Base-by-base conservation (phyloP, 2,113 vertebrate species). In the Etheostoma spectabile region DNA sequence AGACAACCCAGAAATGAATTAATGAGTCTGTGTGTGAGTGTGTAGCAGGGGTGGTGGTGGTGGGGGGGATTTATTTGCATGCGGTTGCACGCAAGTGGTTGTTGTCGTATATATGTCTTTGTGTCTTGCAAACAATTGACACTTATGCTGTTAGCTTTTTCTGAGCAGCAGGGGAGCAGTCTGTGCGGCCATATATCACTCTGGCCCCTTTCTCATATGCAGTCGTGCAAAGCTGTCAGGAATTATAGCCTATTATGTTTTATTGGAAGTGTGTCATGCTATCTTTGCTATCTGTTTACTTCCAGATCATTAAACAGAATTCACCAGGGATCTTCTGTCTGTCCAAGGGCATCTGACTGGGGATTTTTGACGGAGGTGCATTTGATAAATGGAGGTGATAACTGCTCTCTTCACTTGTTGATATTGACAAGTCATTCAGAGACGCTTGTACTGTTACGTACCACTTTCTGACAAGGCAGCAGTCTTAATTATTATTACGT, bases 51-150 rank as follows among this genome's bases (percentile, higher is more conserved):
- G 65, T 62, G 19, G 38, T n/a, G 49, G 65, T 55, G 19, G 85
- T 75, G 86, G 49, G 64, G 84, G 82, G 72, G 48, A 56, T 56
- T 6, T 3, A 86, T 89, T 88, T 86, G 77, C 86, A 88, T 87
- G 79, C 16, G 81, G 76, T 67, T 87, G 78, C 87, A 86, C 60
- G 52, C 77, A 63, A 82, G 67, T 57, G 62, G 60, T 83, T 88
- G 80, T 83, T 86, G 77, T 69, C 15, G 14, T 84, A 60, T 86
- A 65, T 63, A 33, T 77, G 46, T 77, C 71, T 81, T 66, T 89
- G 85, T 87, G 77, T 84, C 27, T 21, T 79, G 52, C 45, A 92
- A 89, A 88, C 86, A 84, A 85, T 27, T 16, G 15, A 21, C 60
- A 67, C 64, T 52, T 49, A 6, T 52, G 65, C 60, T 77, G 61